Percentiles rank a stretch among this genome's conserved stretches.
Evolutionary conservation across 1,140 invertebrate genomes (phyloP).

Genomic region (Pararge aegeria): DNA sequence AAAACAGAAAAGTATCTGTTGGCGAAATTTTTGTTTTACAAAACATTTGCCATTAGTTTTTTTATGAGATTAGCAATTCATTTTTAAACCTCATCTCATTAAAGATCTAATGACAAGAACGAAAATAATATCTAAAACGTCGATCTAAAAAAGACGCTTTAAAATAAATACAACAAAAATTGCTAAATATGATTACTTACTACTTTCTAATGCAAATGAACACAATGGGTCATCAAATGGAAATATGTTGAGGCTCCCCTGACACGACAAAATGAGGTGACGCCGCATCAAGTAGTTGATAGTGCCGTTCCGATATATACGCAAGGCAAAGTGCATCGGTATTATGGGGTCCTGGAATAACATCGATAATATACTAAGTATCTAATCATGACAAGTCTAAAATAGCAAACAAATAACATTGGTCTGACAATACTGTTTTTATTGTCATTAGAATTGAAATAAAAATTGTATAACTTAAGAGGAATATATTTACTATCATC

Average conservation of each 20-base stretch:
- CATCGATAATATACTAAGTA: conserved; percentile 16
- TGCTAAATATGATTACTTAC: conserved; percentile 85
- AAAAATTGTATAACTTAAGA: too few relatives aligned
- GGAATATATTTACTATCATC: too few relatives aligned
- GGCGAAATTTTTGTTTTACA: too few relatives aligned
- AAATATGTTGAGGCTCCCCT: conserved; percentile 95
- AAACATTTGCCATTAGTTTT: too few relatives aligned
- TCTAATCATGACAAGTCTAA: not conserved
- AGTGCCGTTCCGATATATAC: conserved; percentile 94
- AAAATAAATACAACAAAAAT: not conserved
- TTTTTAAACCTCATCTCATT: too few relatives aligned
- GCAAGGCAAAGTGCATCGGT: conserved; percentile 93
- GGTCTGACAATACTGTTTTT: not conserved
- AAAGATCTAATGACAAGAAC: too few relatives aligned
- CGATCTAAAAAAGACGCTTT: not conserved
- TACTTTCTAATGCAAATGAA: conserved; percentile 96
- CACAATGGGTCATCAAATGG: conserved; percentile 97
- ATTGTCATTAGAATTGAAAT: too few relatives aligned
- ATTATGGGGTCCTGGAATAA: conserved; percentile 87
- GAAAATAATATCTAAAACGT: too few relatives aligned
- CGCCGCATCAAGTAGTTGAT: conserved; percentile 95
- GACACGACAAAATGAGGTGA: conserved; percentile 94
- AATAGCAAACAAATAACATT: not conserved
- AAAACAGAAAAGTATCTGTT: too few relatives aligned
- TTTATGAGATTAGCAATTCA: too few relatives aligned